Evolutionary conservation across 2,797 vertebrate genomes (phyloP).

Genomic region (Pyrocephalus nanus): DNA sequence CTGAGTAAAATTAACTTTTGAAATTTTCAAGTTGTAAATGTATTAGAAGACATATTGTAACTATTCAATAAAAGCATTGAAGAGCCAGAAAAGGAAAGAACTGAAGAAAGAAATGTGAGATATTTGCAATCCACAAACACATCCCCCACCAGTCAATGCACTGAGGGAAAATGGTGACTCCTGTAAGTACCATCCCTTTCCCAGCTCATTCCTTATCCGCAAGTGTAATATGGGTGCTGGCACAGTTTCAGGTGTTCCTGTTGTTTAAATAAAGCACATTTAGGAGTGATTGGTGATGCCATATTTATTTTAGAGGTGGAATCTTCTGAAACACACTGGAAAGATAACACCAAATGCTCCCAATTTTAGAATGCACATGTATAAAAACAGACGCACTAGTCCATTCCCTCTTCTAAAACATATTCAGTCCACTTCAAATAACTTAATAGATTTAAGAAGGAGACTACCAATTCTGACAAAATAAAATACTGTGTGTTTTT

Average conservation of each 20-base stretch:
- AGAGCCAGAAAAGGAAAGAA: background rate
- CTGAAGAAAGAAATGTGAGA: background rate
- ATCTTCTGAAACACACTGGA: background rate
- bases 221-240: background rate
- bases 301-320: background rate
- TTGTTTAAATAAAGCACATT: background rate
- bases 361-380: background rate
- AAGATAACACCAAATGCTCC: background rate
- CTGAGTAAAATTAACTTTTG: background rate
- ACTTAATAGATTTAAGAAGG: background rate
- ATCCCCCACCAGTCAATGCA: background rate
- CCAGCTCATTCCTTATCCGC: background rate
- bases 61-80: background rate
- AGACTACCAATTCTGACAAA: background rate
- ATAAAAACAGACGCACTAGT: background rate
- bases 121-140: background rate
- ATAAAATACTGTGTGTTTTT: rapidly evolving
- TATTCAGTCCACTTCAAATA: background rate
- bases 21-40: background rate
- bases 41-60: background rate
- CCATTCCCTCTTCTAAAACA: background rate
- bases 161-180: background rate
- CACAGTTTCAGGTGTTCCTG: background rate
- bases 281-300: rapidly evolving
- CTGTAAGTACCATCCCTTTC: background rate